A percentile compares a stretch with the other conserved stretches of the same genome.
Evolutionary conservation across 2,797 vertebrate genomes (phyloP).

Genomic region (Melanotaenia nigrans): DNA sequence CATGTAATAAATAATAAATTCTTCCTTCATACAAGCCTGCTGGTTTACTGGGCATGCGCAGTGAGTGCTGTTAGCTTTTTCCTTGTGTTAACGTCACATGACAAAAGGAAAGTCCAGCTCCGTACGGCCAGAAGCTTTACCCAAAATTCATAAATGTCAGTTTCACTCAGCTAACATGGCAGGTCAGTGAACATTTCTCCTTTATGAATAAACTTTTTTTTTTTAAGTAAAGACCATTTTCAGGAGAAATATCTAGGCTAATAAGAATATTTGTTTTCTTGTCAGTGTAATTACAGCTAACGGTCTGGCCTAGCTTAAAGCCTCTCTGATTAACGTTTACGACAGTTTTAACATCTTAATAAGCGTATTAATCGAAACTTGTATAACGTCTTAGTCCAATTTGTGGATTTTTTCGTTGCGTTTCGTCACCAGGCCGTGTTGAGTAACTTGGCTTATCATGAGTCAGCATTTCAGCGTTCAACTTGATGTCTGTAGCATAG

Average conservation of each 20-base stretch:
- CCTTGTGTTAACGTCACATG: conserved; percentile 70
- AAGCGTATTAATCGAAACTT: background rate
- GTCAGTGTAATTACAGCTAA: conserved; percentile 18
- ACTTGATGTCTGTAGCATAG: conserved; percentile 13
- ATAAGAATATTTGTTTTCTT: background rate
- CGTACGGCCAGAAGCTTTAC: conserved; percentile 33
- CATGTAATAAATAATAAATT: conserved; percentile 42
- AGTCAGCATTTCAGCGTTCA: conserved; percentile 73
- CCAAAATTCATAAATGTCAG: conserved; percentile 24
- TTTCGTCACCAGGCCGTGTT: conserved; percentile 4
- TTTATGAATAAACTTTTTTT: background rate
- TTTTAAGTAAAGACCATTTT: background rate
- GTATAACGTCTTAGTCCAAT: background rate
- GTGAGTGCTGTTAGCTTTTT: conserved; percentile 16
- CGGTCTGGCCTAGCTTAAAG: conserved; percentile 40
- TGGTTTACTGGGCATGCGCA: conserved; percentile 68
- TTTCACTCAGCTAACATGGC: conserved; percentile 56
- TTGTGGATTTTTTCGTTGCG: background rate
- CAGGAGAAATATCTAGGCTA: background rate
- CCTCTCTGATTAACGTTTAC: background rate
- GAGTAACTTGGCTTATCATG: conserved; percentile 65
- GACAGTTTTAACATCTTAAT: background rate
- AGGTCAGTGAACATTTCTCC: conserved; percentile 66
- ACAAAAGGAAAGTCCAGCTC: conserved; percentile 36
- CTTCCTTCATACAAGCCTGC: background rate